These are phyloP conservation scores for Dynastes tityus DNA, from an alignment of 2,888 invertebrate genomes.

Conservation along the genomic window DNA sequence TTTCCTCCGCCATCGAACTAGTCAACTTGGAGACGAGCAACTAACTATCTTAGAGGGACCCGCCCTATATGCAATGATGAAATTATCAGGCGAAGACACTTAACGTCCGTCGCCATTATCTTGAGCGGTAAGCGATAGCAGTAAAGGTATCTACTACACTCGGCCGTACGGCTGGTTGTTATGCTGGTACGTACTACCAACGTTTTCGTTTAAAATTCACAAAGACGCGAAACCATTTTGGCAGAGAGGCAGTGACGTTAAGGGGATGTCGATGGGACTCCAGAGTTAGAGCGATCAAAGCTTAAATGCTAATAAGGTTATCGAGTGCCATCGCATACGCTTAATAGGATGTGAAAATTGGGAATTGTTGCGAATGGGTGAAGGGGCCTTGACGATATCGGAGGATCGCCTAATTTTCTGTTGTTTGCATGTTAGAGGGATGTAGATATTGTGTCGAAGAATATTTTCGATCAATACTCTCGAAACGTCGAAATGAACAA, in stretches of 20 bases:
- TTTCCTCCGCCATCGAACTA: too few relatives aligned
- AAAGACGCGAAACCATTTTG: constrained; percentile 21
- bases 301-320: constrained; percentile 26
- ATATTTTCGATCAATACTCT: too few relatives aligned
- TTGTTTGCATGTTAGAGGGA: too few relatives aligned
- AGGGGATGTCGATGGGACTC: constrained; percentile 14
- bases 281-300: constrained; percentile 28
- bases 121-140: constrained; percentile 30
- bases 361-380: neutral
- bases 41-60: neutral
- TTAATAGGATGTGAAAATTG: constrained; percentile 21
- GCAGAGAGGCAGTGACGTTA: constrained; percentile 2
- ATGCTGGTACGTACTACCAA: neutral
- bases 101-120: constrained; percentile 31
- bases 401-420: neutral
- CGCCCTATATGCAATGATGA: constrained; percentile 17
- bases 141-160: neutral
- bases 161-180: neutral
- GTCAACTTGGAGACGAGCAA: neutral
- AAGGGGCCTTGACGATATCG: neutral
- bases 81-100: constrained; percentile 35
- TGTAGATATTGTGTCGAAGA: too few relatives aligned
- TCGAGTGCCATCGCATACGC: constrained; percentile 8
- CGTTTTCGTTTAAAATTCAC: constrained; percentile 33
- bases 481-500: too few relatives aligned